Percentiles rank a stretch among this genome's conserved stretches.
Evolutionary conservation across 2,113 vertebrate genomes (phyloP).

Genomic region (Sceloporus tristichus): DNA sequence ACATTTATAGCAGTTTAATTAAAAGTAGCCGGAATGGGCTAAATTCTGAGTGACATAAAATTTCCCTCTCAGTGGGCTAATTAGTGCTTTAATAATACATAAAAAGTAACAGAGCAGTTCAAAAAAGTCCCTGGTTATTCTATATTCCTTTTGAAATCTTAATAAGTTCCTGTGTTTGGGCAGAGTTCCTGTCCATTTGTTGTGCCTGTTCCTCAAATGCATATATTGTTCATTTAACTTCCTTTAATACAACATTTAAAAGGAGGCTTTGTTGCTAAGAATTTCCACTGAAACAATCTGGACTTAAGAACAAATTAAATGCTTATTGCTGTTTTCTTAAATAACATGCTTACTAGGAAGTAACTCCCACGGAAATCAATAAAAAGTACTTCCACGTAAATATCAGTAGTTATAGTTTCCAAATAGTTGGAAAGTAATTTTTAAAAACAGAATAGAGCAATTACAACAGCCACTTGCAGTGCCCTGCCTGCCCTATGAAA

Average conservation of each 20-base stretch:
- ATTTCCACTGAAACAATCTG: neutral
- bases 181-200: neutral
- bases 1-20: slow-evolving; percentile 30
- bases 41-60: slow-evolving; percentile 49
- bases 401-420: too few relatives aligned
- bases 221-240: neutral
- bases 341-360: neutral
- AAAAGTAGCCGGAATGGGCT: slow-evolving; percentile 46
- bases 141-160: slow-evolving; percentile 41
- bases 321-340: neutral
- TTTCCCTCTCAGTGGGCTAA: slow-evolving; percentile 42
- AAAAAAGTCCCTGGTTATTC: slow-evolving; percentile 52
- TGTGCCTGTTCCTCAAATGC: slow-evolving; percentile 1
- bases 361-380: neutral
- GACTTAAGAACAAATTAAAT: neutral
- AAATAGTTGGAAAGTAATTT: neutral
- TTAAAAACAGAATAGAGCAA: neutral
- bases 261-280: neutral
- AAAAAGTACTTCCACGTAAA: neutral
- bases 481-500: neutral
- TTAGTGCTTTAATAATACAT: slow-evolving; percentile 23
- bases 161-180: slow-evolving; percentile 50
- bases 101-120: slow-evolving; percentile 24
- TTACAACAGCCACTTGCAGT: neutral
- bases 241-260: neutral